Evolutionary conservation across 2,797 vertebrate species (phyloP), one percentile per base, ranked within the genome.

Genomic region (Ciconia nigra): DNA sequence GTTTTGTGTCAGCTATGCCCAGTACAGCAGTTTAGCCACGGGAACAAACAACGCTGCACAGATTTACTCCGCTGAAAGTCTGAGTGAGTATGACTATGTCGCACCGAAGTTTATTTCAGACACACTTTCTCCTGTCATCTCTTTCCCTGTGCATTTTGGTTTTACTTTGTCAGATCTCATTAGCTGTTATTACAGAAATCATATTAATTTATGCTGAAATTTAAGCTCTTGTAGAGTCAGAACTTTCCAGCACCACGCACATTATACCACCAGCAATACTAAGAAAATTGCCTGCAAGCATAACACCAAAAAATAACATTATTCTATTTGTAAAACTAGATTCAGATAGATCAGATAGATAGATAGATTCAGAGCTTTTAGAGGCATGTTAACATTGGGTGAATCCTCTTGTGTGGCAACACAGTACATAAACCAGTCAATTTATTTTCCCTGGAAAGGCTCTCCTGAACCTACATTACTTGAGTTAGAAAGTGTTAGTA

Each of bases 401-500:
- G 41, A 86, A 91, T 67, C 69, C 62, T 78, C 96, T 74, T 89
- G 83, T 92, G 87, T 67, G 44, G 72, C 44, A 83, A 31, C 28
- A 69, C 35, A 85, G 42, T 79, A 94, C 57, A 78, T 87, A 92
- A 97, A 85, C 28, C 21, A 83, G 83, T 62, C 39, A 92, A 84
- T 96, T 92, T 92, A 33, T 81, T 94, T 81, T 90, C 77, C 67
- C 41, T 91, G 71, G 47, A 78, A 85, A 95, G 93, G 31, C 69
- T 97, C 54, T 91, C 62, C 93, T 93, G 62, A 87, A 97, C 54
- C 58, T 88, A 42, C 29, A 59, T 82, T 91, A 51, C 67, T 91
- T 90, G 42, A 88, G n/a, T 93, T 95, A 91, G 72, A 96, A 78
- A 97, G 88, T 83, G 79, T 84, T 93, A 78, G 49, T 69, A 87